phyloP scores from a whole-genome alignment of 2,113 vertebrate genomes.

The Hemichromis elongatus region DNA sequence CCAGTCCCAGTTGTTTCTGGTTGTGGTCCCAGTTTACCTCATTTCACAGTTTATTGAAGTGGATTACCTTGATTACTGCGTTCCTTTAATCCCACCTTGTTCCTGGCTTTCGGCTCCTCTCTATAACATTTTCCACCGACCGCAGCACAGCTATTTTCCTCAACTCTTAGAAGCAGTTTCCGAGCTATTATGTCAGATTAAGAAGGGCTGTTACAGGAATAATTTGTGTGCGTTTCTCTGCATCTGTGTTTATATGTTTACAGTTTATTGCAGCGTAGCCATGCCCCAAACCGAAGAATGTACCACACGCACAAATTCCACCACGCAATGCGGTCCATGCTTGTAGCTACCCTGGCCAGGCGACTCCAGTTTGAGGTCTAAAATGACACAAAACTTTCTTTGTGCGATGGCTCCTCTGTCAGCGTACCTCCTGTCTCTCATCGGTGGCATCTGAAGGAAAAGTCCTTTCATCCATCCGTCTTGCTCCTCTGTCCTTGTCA shows the following conservation, averaged over 20 bases:
- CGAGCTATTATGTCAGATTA: not conserved
- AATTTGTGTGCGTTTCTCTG: not conserved
- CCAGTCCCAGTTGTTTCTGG: not conserved
- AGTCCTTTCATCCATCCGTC: not conserved
- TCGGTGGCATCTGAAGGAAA: not conserved
- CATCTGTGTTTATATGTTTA: constrained; percentile 40
- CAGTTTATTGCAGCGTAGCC: constrained; percentile 23
- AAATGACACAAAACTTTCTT: constrained; percentile 38
- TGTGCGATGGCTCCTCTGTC: constrained; percentile 24
- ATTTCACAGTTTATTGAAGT: not conserved
- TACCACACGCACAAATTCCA: constrained; percentile 17
- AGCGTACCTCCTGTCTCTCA: not conserved
- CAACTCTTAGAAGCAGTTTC: not conserved
- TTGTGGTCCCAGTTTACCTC: not conserved
- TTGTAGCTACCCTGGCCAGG: constrained; percentile 3
- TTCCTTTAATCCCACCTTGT: not conserved
- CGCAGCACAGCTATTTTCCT: not conserved
- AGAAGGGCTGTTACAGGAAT: not conserved
- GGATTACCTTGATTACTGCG: not conserved
- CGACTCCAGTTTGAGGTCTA: constrained; percentile 4
- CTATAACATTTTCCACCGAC: not conserved
- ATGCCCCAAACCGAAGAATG: constrained; percentile 25
- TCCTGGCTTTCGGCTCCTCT: not conserved
- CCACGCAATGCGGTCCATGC: constrained; percentile 10
- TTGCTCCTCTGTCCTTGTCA: not conserved